phyloP scores from a whole-genome alignment of 2,797 vertebrate species.

The Peromyscus aztecus region DNA sequence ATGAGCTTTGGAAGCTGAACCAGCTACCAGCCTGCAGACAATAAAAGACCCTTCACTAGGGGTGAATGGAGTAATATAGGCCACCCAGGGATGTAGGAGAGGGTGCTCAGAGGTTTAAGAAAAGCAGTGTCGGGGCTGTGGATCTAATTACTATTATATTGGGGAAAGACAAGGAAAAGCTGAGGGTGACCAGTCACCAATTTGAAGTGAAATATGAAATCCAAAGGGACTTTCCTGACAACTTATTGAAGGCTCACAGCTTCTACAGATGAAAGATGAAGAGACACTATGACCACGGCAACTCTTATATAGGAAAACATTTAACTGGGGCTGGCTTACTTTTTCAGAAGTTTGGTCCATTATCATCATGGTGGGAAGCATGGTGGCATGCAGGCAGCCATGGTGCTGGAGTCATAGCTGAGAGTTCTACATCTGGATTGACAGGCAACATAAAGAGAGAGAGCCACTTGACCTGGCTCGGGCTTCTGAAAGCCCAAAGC shows the following conservation, averaged over 20 bases:
- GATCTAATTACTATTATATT: background rate
- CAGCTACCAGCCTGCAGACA: background rate
- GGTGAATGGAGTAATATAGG: background rate
- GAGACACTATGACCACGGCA: background rate
- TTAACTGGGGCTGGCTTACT: background rate
- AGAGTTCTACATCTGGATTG: background rate
- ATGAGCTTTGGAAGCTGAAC: background rate
- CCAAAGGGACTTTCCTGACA: background rate
- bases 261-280: background rate
- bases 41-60: background rate
- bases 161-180: slow-evolving; percentile 4
- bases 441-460: background rate
- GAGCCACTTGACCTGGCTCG: too few species aligned
- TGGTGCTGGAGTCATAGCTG: background rate
- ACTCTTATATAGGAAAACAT: background rate
- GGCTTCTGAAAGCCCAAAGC: background rate
- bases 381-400: background rate
- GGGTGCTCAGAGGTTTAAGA: background rate
- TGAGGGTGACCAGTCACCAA: background rate
- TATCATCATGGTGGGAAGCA: background rate
- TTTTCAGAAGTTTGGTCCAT: background rate
- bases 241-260: background rate
- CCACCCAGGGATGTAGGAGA: background rate
- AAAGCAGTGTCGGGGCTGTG: background rate
- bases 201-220: background rate